These are phyloP conservation scores for Ornithoptera alexandrae DNA, from an alignment of 2,888 invertebrate genomes.

Conservation along the genomic window DNA sequence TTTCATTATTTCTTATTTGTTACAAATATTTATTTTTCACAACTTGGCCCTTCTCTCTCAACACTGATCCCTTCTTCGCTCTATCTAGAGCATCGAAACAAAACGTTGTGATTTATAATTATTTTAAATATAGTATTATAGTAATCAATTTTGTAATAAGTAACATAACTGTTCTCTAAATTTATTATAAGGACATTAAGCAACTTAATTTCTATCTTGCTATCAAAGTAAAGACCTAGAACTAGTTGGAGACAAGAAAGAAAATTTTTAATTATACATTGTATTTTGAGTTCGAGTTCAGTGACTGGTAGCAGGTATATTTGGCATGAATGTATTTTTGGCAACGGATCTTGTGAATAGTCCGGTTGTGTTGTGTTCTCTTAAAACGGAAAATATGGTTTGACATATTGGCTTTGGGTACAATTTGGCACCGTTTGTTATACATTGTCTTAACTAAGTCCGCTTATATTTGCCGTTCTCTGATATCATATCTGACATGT, in stretches of 20 bases:
- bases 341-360: conserved; percentile 26
- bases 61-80: too few species aligned
- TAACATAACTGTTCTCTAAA: background rate
- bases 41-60: too few species aligned
- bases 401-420: conserved; percentile 3
- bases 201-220: background rate
- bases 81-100: too few species aligned
- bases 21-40: too few species aligned
- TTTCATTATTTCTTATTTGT: too few species aligned
- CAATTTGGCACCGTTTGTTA: conserved; percentile 13
- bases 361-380: conserved; percentile 20
- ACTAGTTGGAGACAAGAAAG: background rate
- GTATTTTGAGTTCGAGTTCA: conserved; percentile 15
- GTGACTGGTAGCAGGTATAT: conserved; percentile 26
- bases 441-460: conserved; percentile 11
- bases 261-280: conserved; percentile 18
- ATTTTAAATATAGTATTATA: too few species aligned
- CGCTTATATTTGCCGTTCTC: background rate
- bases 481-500: background rate
- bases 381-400: conserved; percentile 18
- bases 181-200: background rate
- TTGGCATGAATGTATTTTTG: conserved; percentile 27
- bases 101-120: too few species aligned
- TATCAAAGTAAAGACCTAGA: background rate
- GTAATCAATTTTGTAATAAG: too few species aligned